Evolutionary conservation across 2,888 invertebrate genomes (phyloP).

Genomic region (Chrysolina haemoptera): DNA sequence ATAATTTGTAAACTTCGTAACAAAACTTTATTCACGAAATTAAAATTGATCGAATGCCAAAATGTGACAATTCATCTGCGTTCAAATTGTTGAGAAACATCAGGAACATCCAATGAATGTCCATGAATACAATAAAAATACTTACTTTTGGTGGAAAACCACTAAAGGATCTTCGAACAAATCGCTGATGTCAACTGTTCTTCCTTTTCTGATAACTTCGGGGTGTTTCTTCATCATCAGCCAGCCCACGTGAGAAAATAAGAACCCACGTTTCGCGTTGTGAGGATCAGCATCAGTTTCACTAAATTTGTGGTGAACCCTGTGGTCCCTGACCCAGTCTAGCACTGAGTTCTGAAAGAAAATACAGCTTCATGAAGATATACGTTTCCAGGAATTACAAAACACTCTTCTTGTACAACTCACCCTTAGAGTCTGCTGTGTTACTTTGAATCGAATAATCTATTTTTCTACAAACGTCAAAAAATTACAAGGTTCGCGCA

Average conservation of each 20-base stretch:
- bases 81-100: too few species aligned
- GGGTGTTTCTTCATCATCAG: conserved; percentile 92
- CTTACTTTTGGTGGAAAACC: conserved; percentile 74
- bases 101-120: conserved; percentile 18
- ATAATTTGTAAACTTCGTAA: too few species aligned
- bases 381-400: too few species aligned
- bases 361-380: not conserved
- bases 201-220: conserved; percentile 84
- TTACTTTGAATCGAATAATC: too few species aligned
- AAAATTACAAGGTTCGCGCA: too few species aligned
- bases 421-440: too few species aligned
- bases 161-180: conserved; percentile 83
- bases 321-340: conserved; percentile 88
- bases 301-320: conserved; percentile 92
- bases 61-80: too few species aligned
- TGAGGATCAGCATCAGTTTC: conserved; percentile 94
- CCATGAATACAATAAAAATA: not conserved
- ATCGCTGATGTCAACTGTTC: conserved; percentile 87
- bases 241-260: conserved; percentile 96
- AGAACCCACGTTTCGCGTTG: conserved; percentile 90
- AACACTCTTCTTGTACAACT: too few species aligned
- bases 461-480: too few species aligned
- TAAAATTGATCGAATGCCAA: too few species aligned
- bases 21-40: too few species aligned
- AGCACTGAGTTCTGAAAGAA: conserved; percentile 80